Evolutionary conservation across 2,888 invertebrate species (phyloP).

Genomic region (Thelaira solivaga): DNA sequence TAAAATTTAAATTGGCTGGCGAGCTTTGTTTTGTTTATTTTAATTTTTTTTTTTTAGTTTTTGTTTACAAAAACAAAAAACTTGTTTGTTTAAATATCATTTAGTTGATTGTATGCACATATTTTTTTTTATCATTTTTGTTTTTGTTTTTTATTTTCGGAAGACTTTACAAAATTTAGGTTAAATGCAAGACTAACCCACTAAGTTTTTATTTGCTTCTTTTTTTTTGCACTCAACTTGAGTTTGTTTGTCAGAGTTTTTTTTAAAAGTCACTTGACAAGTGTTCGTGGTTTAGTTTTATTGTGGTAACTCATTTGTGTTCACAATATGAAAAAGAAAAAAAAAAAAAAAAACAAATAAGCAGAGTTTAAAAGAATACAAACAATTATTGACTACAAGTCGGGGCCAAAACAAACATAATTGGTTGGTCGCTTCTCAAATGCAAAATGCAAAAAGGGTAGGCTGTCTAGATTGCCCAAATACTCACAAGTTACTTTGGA

Average conservation of each 20-base stretch:
- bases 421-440: no score
- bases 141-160: slow-evolving; percentile 10
- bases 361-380: slow-evolving; percentile 27
- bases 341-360: slow-evolving; percentile 22
- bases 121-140: slow-evolving; percentile 12
- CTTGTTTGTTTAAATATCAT: slow-evolving; percentile 54
- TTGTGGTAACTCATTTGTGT: slow-evolving; percentile 34
- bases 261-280: slow-evolving; percentile 62
- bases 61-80: slow-evolving; percentile 30
- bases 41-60: slow-evolving; percentile 5
- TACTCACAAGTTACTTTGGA: no score
- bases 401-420: not conserved
- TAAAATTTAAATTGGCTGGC: slow-evolving; percentile 54
- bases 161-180: slow-evolving; percentile 60
- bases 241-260: slow-evolving; percentile 28
- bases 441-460: no score
- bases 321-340: slow-evolving; percentile 24
- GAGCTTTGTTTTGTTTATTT: no score
- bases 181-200: slow-evolving; percentile 65
- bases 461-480: no score
- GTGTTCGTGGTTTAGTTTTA: slow-evolving; percentile 59
- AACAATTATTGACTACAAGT: not conserved
- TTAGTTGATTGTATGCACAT: slow-evolving; percentile 27
- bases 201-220: slow-evolving; percentile 50
- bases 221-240: slow-evolving; percentile 42